Percentiles rank a stretch among this genome's conserved stretches.
Evolutionary conservation across 2,888 invertebrate species (phyloP).

Genomic region (Hyposoter dolosus): DNA sequence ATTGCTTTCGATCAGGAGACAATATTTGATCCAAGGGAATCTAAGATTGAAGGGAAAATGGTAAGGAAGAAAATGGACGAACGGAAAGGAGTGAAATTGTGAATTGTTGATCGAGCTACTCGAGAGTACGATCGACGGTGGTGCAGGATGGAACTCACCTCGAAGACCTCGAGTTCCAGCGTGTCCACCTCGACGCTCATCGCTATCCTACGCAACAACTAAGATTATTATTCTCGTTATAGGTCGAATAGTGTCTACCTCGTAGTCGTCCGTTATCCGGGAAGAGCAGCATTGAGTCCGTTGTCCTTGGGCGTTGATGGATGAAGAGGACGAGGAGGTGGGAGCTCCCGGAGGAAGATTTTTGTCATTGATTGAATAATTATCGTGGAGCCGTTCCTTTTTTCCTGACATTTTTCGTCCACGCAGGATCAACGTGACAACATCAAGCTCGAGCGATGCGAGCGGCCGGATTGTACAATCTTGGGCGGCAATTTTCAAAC

Average conservation of each 20-base stretch:
- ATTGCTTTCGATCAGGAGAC: neutral
- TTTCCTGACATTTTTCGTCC: conserved; percentile 12
- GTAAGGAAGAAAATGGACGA: neutral
- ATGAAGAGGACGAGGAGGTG: neutral
- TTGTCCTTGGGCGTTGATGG: conserved; percentile 71
- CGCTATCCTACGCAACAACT: conserved; percentile 77
- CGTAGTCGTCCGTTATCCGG: conserved; percentile 76
- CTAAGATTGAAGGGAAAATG: neutral
- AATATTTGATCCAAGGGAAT: neutral
- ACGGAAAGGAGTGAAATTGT: neutral
- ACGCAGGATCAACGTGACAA: neutral
- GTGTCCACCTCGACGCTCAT: conserved; percentile 83
- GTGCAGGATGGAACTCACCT: conserved; percentile 79
- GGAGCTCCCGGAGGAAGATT: neutral
- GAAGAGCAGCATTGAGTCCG: conserved; percentile 71
- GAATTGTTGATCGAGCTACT: neutral
- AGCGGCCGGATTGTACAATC: neutral
- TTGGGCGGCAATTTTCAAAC: neutral
- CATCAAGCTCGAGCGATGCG: neutral
- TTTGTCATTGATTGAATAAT: neutral
- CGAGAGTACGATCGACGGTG: conserved; percentile 60
- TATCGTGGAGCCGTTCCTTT: neutral
- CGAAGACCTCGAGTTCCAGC: conserved; percentile 84
- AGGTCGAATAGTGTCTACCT: conserved; percentile 79
- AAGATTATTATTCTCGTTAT: conserved; percentile 74